A percentile compares a stretch with the other conserved stretches of the same genome.
Conservation (phyloP, 1,140 invertebrate genomes). For the Atta cephalotes region DNA sequence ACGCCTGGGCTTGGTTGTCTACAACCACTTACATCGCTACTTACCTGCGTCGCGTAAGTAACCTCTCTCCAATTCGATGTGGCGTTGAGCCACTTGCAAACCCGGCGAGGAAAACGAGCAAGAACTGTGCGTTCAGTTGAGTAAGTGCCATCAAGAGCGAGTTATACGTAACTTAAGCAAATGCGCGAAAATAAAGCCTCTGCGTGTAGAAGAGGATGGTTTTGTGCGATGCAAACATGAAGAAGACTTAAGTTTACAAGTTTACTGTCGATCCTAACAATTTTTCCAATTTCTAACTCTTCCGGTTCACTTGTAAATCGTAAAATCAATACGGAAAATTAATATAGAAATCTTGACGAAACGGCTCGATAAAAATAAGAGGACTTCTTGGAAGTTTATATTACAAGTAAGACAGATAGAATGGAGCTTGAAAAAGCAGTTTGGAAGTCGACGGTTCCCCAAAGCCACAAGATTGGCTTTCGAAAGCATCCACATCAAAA, state of each 20-base stretch:
- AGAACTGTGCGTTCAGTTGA: constrained; percentile 58
- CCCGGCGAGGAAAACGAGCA: constrained; percentile 5
- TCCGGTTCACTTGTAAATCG: neutral
- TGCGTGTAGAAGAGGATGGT: neutral
- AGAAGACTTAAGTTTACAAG: neutral
- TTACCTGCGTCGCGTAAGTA: constrained; percentile 81
- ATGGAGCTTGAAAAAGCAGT: constrained; percentile 66
- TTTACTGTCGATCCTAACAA: neutral
- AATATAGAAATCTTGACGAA: constrained; percentile 35
- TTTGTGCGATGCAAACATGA: neutral
- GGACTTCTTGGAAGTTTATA: constrained; percentile 38
- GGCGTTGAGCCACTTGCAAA: constrained; percentile 45
- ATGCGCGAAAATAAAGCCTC: constrained; percentile 48
- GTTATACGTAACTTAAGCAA: constrained; percentile 57
- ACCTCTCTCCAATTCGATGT: constrained; percentile 64
- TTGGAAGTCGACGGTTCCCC: constrained; percentile 62
- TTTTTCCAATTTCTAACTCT: neutral
- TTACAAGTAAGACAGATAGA: constrained; percentile 34
- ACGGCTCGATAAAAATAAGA: constrained; percentile 23
- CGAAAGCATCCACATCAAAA: constrained; percentile 62
- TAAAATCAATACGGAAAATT: constrained; percentile 27
- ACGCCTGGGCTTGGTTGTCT: constrained; percentile 83
- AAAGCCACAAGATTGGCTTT: constrained; percentile 74
- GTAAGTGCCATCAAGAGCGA: constrained; percentile 50
- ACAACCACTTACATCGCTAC: constrained; percentile 86